Evolutionary conservation across 1,140 invertebrate species (phyloP), one percentile per base, ranked within the genome.

Genomic region (Chrysopa pallens): DNA sequence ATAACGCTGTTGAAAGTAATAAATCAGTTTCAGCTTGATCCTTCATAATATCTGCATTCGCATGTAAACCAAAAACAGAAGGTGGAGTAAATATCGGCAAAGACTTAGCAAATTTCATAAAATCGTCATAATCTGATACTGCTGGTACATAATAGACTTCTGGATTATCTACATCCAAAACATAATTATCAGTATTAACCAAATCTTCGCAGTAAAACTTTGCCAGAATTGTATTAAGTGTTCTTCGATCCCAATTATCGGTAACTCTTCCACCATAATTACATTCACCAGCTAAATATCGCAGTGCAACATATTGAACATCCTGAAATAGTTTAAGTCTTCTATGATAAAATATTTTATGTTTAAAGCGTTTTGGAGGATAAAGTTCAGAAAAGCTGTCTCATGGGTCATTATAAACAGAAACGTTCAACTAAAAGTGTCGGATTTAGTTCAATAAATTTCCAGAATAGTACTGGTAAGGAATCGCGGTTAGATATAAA

Each of bases 231-330:
- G 88, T 92, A 46, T 72, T 79, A 11, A 97, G 65, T 4, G 82
- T 85, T 40, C 90, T 70, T 38, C 89, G 70, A 66, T 97, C 93
- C 84, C 88, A 92, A 53, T 93, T 83, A 56, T 96, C 91, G 0
- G 89, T 95, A 1, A 96, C 89, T 55, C 87, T 72, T 0, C 93
- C 91, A 17, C 93, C 93, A 53, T 97, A 97, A 67, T 95, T 95
- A 56, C 91, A 96, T 66, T 96, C 91, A 8, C 90, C 91, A 0
- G 84, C 92, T 42, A 96, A 61, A 64, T 95, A 96, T 6, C 76
- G 70, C 6, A 97, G 55, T 0, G 91, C 91, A 38, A 88, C 84
- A 57, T 82, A 92, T 54, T 91, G 89, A 0, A 94, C 75, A 37
- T 86, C 77, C 61, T 79, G 46, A 14, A 61, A 47, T 38, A 39